Evolutionary conservation across 2,888 invertebrate species (phyloP).

Genomic region (Aphodius sticticus): DNA sequence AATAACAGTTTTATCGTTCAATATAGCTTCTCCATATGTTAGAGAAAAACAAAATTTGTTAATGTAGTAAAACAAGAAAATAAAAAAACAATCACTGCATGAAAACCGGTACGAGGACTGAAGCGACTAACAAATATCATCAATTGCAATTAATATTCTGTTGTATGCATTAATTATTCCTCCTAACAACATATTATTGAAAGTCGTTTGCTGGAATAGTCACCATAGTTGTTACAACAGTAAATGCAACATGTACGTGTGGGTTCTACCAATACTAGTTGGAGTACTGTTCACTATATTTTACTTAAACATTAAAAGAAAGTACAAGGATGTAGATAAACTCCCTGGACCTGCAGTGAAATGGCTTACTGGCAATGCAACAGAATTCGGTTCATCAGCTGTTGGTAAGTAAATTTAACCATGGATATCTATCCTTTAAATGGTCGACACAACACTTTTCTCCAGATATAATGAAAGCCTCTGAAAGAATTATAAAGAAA

Average conservation of each 20-base stretch:
- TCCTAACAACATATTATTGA: too few relatives aligned
- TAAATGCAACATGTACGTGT: neutral
- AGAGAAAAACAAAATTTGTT: too few relatives aligned
- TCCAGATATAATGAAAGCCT: neutral
- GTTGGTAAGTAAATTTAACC: conserved; percentile 13
- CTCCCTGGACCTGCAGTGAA: conserved; percentile 30
- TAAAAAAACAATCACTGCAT: too few relatives aligned
- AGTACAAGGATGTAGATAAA: conserved; percentile 29
- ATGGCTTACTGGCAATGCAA: conserved; percentile 8
- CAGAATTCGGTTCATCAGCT: neutral
- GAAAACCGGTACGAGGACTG: too few relatives aligned
- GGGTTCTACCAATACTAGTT: neutral
- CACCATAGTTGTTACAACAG: too few relatives aligned
- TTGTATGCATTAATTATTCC: too few relatives aligned
- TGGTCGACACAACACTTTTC: neutral
- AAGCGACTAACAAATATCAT: too few relatives aligned
- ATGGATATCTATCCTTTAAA: neutral
- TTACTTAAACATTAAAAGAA: neutral
- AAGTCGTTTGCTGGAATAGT: too few relatives aligned
- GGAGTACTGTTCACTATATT: neutral
- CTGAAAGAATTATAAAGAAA: conserved; percentile 11
- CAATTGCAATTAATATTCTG: too few relatives aligned
- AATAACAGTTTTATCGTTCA: too few relatives aligned
- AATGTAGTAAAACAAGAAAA: too few relatives aligned
- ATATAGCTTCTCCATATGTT: too few relatives aligned